These are phyloP conservation scores for Sphinx pinastri DNA, from an alignment of 2,888 invertebrate genomes.

Conservation along the genomic window DNA sequence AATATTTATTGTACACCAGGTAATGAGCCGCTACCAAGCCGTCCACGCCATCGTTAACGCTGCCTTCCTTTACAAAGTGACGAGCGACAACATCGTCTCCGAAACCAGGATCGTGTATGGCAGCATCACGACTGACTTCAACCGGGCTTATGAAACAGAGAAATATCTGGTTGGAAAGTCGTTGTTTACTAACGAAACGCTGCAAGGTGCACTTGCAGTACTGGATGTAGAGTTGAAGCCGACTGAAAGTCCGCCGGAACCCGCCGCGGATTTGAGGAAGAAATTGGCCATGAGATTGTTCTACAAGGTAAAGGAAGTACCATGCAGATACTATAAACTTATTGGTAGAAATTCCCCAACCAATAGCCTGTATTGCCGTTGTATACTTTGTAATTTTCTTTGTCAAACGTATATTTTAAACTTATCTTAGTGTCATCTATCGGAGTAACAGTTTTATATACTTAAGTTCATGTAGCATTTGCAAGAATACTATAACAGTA, in stretches of 20 bases:
- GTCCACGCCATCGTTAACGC: conserved; percentile 90
- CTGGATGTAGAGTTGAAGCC: conserved; percentile 50
- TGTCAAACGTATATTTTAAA: no score
- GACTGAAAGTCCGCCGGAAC: conserved; percentile 72
- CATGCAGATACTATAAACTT: no score
- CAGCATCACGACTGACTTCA: conserved; percentile 73
- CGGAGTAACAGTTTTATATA: no score
- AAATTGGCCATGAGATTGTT: conserved; percentile 83
- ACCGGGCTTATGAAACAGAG: conserved; percentile 81
- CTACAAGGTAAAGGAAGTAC: conserved; percentile 81
- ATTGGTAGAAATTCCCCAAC: background rate
- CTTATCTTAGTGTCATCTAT: no score
- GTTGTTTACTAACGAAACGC: conserved; percentile 62
- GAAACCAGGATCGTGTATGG: conserved; percentile 82
- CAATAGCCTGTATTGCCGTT: no score
- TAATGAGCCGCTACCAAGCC: conserved; percentile 88
- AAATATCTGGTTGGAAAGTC: conserved; percentile 68
- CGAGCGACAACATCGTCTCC: conserved; percentile 42
- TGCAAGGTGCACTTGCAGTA: conserved; percentile 61
- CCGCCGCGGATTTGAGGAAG: conserved; percentile 82
- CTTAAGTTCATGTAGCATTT: no score
- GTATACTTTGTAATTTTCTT: no score
- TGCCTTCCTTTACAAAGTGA: conserved; percentile 84
- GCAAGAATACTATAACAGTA: no score
- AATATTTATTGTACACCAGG: conserved; percentile 74